A percentile compares a stretch with the other conserved stretches of the same genome.
phyloP scores from a whole-genome alignment of 1,140 invertebrate species.

The Eriosoma lanigerum region DNA sequence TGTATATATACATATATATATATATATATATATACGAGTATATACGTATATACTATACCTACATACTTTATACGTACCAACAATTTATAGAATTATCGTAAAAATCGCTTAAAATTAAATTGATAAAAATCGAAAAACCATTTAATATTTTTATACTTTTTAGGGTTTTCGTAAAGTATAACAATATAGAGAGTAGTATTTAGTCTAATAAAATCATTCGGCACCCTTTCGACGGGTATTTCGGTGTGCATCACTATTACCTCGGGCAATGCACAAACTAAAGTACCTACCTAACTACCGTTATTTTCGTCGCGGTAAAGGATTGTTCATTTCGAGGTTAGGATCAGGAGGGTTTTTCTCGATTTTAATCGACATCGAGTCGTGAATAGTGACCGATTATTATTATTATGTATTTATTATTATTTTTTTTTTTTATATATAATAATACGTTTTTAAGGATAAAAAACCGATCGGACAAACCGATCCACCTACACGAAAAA shows the following conservation, averaged over 20 bases:
- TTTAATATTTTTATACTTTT: not conserved
- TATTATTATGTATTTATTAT: not conserved
- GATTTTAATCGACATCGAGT: conserved; percentile 31
- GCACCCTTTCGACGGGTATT: conserved; percentile 15
- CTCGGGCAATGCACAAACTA: no score
- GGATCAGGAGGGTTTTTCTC: conserved; percentile 21
- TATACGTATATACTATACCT: no score
- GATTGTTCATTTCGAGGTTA: not conserved
- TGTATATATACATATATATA: no score
- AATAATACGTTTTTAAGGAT: conserved; percentile 42
- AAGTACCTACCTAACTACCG: not conserved
- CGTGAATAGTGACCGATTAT: conserved; percentile 23
- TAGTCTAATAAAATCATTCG: conserved; percentile 29
- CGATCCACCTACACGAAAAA: conserved; percentile 35
- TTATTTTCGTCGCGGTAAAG: conserved; percentile 31
- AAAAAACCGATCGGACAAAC: conserved; percentile 26
- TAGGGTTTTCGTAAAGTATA: not conserved
- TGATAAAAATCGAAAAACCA: conserved; percentile 41
- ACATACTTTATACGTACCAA: no score
- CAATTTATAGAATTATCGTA: not conserved
- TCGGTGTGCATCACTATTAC: conserved; percentile 9
- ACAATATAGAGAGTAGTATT: not conserved
- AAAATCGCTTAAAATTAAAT: conserved; percentile 28
- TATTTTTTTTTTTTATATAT: conserved; percentile 8
- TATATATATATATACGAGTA: no score